Evolutionary conservation across 2,888 invertebrate species (phyloP), one percentile per base, ranked within the genome.

Genomic region (Drosophila affinis): DNA sequence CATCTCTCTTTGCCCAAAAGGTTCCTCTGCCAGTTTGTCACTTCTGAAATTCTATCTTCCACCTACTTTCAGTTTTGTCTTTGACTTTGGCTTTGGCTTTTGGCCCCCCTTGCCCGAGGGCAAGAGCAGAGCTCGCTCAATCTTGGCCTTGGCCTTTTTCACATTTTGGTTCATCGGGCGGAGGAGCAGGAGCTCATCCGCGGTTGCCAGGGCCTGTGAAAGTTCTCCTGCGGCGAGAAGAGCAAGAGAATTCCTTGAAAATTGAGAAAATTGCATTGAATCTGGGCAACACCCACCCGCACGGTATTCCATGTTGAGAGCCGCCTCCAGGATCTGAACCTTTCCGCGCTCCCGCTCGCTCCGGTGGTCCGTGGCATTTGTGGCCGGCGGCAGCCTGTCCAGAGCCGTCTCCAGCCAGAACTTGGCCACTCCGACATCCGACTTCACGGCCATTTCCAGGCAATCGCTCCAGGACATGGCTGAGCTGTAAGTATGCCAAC

Each of bases 391-490:
- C 34, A 91, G 55, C 56, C 81, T 90, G 18, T 77, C 79, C 60
- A 87, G 32, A 3, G 91, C 91, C 3, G 88, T 83, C 62, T 90
- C 85, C 54, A 91, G 64, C 90, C 91, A 91, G 55, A 81, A 84
- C 60, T 90, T 90, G 56, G 90, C 90, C 32, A 88, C 73, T 1
- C 75, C 69, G 48, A 85, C 79, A 54, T 90, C 85, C n/a, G 90
- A 88, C 21, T 77, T 81, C 34, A 80, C 79, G 10, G 90, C 91
- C 70, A 91, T 78, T 75, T 89, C 84, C 32, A 90, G 78, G 72
- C 91, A 91, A 67, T 90, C 90, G 72, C 87, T 90, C 90, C 91
- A 91, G 62, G 87, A 85, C 90, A 91, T 91, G 68, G 80, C 75
- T 2, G 87, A 88, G 55, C 91, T 90, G 3, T 17, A 52, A 18